A percentile compares a stretch with the other conserved stretches of the same genome.
Conservation (phyloP, 2,113 vertebrate species). For the Phodopus roborovskii region DNA sequence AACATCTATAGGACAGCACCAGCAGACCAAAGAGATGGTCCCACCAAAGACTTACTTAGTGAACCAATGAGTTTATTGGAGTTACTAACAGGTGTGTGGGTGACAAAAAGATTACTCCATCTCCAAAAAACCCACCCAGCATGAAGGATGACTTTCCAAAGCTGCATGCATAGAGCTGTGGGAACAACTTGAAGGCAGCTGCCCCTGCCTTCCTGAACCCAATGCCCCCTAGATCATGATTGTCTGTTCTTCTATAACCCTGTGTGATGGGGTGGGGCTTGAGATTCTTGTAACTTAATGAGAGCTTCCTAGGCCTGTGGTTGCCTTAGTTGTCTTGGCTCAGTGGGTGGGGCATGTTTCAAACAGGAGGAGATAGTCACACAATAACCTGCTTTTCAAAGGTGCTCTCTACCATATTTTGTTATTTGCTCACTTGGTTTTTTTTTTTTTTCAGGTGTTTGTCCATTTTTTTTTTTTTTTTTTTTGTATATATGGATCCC, state of each 20-base stretch:
- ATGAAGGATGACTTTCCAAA: background rate
- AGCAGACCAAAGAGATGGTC: background rate
- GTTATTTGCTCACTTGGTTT: background rate
- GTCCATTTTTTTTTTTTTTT: too few relatives aligned
- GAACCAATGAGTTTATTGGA: background rate
- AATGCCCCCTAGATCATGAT: background rate
- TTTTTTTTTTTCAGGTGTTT: background rate
- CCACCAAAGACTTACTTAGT: background rate
- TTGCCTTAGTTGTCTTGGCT: background rate
- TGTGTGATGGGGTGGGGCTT: background rate
- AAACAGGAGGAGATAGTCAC: background rate
- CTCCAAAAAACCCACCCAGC: too few relatives aligned
- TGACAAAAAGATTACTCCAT: background rate
- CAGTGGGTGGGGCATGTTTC: background rate
- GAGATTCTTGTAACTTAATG: background rate
- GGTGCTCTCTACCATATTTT: background rate
- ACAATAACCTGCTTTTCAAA: background rate
- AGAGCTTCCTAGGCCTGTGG: background rate
- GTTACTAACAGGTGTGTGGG: background rate
- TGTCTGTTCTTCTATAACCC: background rate
- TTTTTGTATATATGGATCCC: too few relatives aligned
- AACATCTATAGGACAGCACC: background rate
- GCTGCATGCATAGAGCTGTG: background rate
- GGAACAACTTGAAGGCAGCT: background rate
- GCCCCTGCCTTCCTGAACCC: background rate